Base-by-base conservation (phyloP, 2,113 vertebrate genomes). In the Gymnorhina tibicen region DNA sequence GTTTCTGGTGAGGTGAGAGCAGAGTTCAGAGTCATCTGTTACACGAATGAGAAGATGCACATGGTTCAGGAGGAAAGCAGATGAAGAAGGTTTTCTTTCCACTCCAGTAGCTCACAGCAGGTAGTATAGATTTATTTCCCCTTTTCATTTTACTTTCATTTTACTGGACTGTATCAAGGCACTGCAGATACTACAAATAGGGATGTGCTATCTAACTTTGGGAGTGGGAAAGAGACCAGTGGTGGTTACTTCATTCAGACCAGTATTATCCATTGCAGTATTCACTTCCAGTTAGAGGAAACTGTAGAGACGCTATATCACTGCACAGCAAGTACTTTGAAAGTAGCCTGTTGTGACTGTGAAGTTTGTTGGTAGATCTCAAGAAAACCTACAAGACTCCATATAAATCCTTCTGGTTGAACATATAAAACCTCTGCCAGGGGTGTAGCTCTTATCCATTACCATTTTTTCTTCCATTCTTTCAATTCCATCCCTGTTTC, bases 81-180 rank as follows among this genome's bases (percentile, higher is more conserved):
- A 85, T 46, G 56, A 91, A 75, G 86, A 93, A 64, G 44, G 41
- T 85, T 93, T 93, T 89, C 86, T 89, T 94, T 95, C 76, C 62
- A 91, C 66, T 91, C 46, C 80, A 85, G 77, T 92, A 89, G 87
- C 62, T 94, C 92, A 85, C 77, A 95, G 82, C 77, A 88, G 85
- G 90, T 88, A 52, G 81, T 88, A 86, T 58, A 72, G 82, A 92
- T 91, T 93, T 93, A 89, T 91, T 89, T 92, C 64, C 49, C n/a
- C 44, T 88, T 95, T 67, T 91, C 50, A 42, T 62, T 49, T 85
- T 92, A 56, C 80, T 95, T 96, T 91, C 66, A 89, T 93, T 89
- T 81, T 89, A 27, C 60, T 89, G 80, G 49, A 56, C 74, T 81
- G 33, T 81, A 80, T 91, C 79, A 93, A 88, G 59, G 68, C 72